Percentiles rank a stretch among this genome's conserved stretches.
These are phyloP conservation scores for Chrysogorgia sp. DNA, from an alignment of 92 coral and sea anemone species.

Conservation along the genomic window DNA sequence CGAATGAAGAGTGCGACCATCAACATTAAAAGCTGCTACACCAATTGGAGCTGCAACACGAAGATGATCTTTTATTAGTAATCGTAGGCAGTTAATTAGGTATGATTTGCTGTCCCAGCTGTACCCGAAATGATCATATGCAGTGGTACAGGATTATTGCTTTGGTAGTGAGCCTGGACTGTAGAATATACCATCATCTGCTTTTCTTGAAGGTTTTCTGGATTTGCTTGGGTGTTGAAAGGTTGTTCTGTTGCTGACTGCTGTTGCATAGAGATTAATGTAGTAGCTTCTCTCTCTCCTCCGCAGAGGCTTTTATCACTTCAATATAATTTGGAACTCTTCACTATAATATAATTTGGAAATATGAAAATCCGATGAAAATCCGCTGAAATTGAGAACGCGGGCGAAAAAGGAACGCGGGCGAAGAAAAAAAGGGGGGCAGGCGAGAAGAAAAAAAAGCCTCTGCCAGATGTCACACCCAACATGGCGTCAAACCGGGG, in stretches of 20 bases:
- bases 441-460: too few relatives aligned
- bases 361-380: too few relatives aligned
- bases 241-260: background rate
- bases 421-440: too few relatives aligned
- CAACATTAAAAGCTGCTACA: slow-evolving; percentile 39
- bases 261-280: background rate
- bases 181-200: background rate
- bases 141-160: background rate
- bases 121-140: slow-evolving; percentile 28
- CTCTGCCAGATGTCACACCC: too few relatives aligned
- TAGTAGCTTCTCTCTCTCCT: slow-evolving; percentile 8
- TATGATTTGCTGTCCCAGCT: slow-evolving; percentile 15
- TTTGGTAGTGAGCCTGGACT: slow-evolving; percentile 4
- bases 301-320: too few relatives aligned
- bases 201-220: slow-evolving; percentile 11
- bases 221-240: background rate
- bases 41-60: slow-evolving; percentile 48
- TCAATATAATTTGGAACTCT: too few relatives aligned
- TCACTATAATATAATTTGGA: too few relatives aligned
- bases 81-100: background rate
- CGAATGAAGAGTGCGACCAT: slow-evolving; percentile 55
- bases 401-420: too few relatives aligned
- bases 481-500: slow-evolving; percentile 22
- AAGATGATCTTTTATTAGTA: background rate
- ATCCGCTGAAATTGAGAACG: too few relatives aligned